phyloP scores from a whole-genome alignment of 2,888 invertebrate species.

The Nomada fabriciana region DNA sequence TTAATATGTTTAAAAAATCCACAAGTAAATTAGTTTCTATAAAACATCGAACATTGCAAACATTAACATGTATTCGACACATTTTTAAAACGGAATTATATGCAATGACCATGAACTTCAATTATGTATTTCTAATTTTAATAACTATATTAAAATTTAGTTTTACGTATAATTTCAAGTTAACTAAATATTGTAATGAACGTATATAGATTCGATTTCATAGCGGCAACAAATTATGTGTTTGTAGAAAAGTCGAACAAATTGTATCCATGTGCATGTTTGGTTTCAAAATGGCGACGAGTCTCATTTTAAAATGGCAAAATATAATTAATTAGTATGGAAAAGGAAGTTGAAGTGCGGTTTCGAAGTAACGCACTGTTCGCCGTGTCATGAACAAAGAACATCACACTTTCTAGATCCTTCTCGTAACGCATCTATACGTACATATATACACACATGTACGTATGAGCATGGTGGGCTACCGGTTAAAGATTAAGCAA shows the following conservation, averaged over 20 bases:
- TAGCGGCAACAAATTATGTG: background rate
- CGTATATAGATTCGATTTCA: background rate
- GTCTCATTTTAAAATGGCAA: slow-evolving; percentile 41
- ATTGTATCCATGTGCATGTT: slow-evolving; percentile 63
- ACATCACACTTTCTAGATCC: slow-evolving; percentile 57
- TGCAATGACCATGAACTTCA: slow-evolving; percentile 45
- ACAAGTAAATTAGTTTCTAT: background rate
- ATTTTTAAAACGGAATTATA: slow-evolving; percentile 21
- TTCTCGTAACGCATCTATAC: slow-evolving; percentile 45
- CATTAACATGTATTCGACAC: background rate
- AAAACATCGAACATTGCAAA: background rate
- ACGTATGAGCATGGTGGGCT: slow-evolving; percentile 7
- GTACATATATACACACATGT: background rate
- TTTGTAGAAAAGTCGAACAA: slow-evolving; percentile 23
- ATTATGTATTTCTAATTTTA: slow-evolving; percentile 20
- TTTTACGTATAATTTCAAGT: background rate
- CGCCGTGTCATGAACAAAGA: slow-evolving; percentile 57
- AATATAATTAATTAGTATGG: slow-evolving; percentile 56
- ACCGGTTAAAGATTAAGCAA: slow-evolving; percentile 33
- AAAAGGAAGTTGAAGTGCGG: slow-evolving; percentile 48
- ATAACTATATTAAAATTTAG: background rate
- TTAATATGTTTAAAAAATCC: background rate
- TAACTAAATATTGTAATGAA: slow-evolving; percentile 1
- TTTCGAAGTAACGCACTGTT: slow-evolving; percentile 22
- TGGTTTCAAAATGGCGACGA: slow-evolving; percentile 71